Conservation (phyloP, 2,797 vertebrate genomes). For the Steatocranus sp. region DNA sequence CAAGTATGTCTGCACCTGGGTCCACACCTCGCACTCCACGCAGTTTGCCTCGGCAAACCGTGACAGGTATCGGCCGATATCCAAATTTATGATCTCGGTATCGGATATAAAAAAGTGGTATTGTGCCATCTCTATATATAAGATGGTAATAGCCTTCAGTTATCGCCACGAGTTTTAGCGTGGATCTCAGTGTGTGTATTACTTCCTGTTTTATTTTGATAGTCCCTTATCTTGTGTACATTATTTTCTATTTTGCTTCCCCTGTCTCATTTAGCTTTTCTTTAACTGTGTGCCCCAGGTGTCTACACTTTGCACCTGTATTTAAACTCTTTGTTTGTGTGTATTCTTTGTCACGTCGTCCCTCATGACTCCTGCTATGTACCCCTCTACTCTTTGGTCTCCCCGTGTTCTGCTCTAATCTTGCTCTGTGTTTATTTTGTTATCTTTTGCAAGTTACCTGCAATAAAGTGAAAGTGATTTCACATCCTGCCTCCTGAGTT, state of each 20-base stretch:
- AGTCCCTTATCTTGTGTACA: not conserved
- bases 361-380: not conserved
- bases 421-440: not conserved
- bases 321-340: not conserved
- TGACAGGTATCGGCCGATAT: accelerated
- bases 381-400: not conserved
- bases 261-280: not conserved
- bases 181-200: not conserved
- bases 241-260: not conserved
- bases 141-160: not conserved
- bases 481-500: not conserved
- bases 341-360: not conserved
- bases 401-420: not conserved
- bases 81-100: not conserved
- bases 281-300: not conserved
- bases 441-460: not conserved
- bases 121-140: not conserved
- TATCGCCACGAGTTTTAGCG: not conserved
- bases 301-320: not conserved
- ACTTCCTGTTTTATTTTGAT: not conserved
- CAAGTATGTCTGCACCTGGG: no score
- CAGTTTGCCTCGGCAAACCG: no score
- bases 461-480: not conserved
- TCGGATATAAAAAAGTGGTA: not conserved
- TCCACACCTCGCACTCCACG: no score